Base-by-base conservation (phyloP, 2,888 invertebrate genomes). In the Noctua fimbriata region DNA sequence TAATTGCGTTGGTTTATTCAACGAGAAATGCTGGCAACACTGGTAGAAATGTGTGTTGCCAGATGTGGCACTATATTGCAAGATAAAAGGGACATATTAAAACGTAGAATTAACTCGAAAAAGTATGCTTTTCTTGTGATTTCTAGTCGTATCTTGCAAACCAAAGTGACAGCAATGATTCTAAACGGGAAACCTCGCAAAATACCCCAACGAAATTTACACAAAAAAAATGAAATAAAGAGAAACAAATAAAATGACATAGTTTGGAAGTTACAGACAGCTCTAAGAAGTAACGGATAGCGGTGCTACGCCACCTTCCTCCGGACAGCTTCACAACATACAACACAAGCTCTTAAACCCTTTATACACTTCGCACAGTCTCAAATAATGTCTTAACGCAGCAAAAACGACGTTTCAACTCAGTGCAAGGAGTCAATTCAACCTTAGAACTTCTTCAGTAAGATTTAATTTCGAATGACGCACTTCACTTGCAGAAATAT, bases 221-320 rank as follows among this genome's bases (percentile, higher is more conserved):
- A 81, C 63, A 58, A 60, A 71, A 75, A 65, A 44, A 58, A 60
- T 24, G 24, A 24, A 55, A 24, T 78, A 60, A 73, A 66, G 28
- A 78, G 7, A 58, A 78, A 52, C 5, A 80, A 69, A 82, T 52
- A 44, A 36, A 76, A 83, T 72, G 76, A 80, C 65, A 82, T 84
- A 87, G 84, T 88, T 89, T 88, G 88, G 86, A 87, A 87, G 86
- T 86, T 69, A 70, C 78, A 70, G 58, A 84, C 81, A 86, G 67
- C 10, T 69, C 78, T 76, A 83, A 83, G 28, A 44, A 65, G 58
- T 69, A 73, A 72, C 75, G 32, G 73, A 52, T 65, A 28, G 76
- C 81, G 67, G 67, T 58, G 24, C 49, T 52, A 65, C 58, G 60
- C 36, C 67, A 14, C 65, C 47, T 6, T 67, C 60, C 24, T 28